Percentiles rank a stretch among this genome's conserved stretches.
phyloP scores from a whole-genome alignment of 2,888 invertebrate species.

The Teinopalpus imperialis region DNA sequence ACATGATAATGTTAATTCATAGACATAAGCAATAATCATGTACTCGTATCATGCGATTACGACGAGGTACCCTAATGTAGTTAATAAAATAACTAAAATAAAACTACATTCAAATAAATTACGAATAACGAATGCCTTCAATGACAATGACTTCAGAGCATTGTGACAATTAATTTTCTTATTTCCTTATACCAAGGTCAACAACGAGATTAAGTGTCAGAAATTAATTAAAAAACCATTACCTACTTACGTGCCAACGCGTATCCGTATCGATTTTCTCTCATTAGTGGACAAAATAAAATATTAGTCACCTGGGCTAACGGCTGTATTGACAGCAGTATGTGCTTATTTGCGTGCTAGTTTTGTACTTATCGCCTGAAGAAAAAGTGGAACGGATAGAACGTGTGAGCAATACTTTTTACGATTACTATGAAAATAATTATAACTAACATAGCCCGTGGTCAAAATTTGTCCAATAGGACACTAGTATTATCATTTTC shows the following conservation, averaged over 20 bases:
- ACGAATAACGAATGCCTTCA: not conserved
- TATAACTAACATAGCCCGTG: no score
- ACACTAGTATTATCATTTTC: no score
- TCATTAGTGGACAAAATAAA: conserved; percentile 10
- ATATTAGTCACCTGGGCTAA: conserved; percentile 17
- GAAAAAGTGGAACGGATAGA: conserved; percentile 26
- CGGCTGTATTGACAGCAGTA: conserved; percentile 5
- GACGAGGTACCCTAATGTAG: no score
- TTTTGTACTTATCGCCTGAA: conserved; percentile 21
- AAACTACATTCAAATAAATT: no score
- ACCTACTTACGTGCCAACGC: conserved; percentile 15
- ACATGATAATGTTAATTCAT: no score
- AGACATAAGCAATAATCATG: no score
- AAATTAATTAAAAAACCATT: conserved; percentile 27
- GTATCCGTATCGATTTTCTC: conserved; percentile 17
- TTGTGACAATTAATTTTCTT: conserved; percentile 6
- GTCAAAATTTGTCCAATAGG: no score
- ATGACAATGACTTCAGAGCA: conserved; percentile 4
- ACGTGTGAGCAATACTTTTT: no score
- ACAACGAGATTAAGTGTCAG: conserved; percentile 24
- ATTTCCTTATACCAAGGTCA: conserved; percentile 24
- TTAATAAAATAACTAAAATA: no score
- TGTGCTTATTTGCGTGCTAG: conserved; percentile 4
- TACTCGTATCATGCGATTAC: no score
- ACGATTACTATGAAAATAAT: no score